Conservation (phyloP, 2,888 invertebrate genomes). For the Nymphalis polychloros region DNA sequence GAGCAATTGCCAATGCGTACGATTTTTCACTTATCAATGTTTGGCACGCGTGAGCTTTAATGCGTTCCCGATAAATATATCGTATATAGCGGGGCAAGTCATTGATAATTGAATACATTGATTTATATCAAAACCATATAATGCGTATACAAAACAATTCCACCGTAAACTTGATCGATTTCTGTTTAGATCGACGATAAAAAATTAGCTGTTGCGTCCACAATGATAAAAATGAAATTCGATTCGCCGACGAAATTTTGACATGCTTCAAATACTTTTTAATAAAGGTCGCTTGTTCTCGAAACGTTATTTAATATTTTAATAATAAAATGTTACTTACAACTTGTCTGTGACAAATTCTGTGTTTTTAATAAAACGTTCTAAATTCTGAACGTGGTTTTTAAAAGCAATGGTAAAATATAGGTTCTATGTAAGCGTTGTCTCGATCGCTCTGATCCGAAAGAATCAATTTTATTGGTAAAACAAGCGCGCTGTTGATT, state of each 20-base stretch:
- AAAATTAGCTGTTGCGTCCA: conserved; percentile 28
- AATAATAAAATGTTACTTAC: background rate
- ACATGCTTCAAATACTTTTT: conserved; percentile 28
- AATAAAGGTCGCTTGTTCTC: conserved; percentile 29
- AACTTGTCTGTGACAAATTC: background rate
- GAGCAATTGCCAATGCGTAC: conserved; percentile 64
- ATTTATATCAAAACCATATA: conserved; percentile 70
- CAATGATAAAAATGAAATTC: conserved; percentile 39
- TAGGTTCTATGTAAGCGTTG: conserved; percentile 29
- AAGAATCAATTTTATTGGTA: conserved; percentile 79
- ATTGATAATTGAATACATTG: conserved; percentile 66
- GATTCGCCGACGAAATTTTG: conserved; percentile 26
- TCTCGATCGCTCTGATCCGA: conserved; percentile 60
- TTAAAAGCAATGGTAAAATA: conserved; percentile 27
- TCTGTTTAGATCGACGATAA: conserved; percentile 45
- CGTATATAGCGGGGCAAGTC: conserved; percentile 65
- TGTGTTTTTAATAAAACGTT: background rate
- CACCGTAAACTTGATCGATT: conserved; percentile 52
- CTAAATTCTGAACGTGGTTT: conserved; percentile 7
- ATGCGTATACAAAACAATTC: conserved; percentile 66
- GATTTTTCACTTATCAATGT: conserved; percentile 64
- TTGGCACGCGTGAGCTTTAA: conserved; percentile 68
- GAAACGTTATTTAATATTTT: conserved; percentile 21
- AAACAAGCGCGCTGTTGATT: conserved; percentile 76
- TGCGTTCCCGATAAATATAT: conserved; percentile 70